phyloP scores from a whole-genome alignment of 2,797 vertebrate genomes.

The Myioborus miniatus region DNA sequence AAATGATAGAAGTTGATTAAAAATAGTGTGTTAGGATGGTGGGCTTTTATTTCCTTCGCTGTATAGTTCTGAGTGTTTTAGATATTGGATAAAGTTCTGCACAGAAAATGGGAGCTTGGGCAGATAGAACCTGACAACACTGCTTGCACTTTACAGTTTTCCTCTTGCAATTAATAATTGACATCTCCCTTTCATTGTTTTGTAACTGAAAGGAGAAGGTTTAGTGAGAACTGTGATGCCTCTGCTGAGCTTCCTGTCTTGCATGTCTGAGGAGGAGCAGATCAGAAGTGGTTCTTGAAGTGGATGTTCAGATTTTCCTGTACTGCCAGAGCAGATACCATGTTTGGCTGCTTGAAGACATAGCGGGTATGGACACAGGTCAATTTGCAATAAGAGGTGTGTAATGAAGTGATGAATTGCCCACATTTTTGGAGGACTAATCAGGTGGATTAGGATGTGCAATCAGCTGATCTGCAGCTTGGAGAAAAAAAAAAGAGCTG shows the following conservation, averaged over 20 bases:
- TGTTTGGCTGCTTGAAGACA: background rate
- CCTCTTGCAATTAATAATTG: background rate
- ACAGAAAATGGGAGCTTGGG: background rate
- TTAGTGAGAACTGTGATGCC: background rate
- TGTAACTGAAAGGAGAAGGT: background rate
- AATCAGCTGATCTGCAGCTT: background rate
- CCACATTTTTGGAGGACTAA: background rate
- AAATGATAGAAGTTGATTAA: background rate
- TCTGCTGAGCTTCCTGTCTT: background rate
- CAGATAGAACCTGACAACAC: background rate
- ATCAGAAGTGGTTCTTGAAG: background rate
- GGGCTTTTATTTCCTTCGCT: background rate
- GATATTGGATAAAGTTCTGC: background rate
- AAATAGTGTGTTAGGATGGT: background rate
- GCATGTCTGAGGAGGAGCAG: background rate
- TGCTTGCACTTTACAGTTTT: background rate
- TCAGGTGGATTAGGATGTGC: background rate
- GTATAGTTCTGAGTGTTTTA: background rate
- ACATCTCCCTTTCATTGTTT: background rate
- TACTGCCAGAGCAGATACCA: background rate
- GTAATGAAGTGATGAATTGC: background rate
- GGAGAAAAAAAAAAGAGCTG: background rate
- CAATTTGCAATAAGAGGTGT: background rate
- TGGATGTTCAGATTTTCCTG: background rate
- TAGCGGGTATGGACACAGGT: rapidly evolving